Percentiles rank a stretch among this genome's conserved stretches.
These are phyloP conservation scores for Neolamprologus longior DNA, from an alignment of 2,113 vertebrate species.

Conservation along the genomic window DNA sequence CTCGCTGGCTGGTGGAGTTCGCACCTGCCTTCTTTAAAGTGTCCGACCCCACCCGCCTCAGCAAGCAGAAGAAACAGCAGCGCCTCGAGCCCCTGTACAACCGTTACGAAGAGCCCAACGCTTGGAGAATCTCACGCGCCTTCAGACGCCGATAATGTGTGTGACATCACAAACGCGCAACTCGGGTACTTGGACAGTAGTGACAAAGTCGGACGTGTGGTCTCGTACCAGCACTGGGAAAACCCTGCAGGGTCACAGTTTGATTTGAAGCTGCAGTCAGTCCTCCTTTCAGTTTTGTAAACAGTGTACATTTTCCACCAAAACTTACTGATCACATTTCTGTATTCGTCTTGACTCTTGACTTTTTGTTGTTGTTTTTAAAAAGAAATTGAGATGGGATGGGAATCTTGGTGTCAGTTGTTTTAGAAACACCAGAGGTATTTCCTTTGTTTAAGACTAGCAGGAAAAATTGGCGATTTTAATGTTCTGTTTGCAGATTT, in stretches of 20 bases:
- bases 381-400: rapidly evolving
- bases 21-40: conserved; percentile 97
- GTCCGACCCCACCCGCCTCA: conserved; percentile 93
- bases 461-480: background rate
- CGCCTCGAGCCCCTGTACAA: conserved; percentile 93
- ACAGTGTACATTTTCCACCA: background rate
- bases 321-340: background rate
- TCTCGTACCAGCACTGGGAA: background rate
- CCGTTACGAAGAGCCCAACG: conserved; percentile 96
- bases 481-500: background rate
- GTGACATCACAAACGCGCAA: rapidly evolving
- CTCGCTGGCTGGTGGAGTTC: conserved; percentile 96
- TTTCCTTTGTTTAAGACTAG: background rate
- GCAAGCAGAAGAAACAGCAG: conserved; percentile 99
- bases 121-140: conserved; percentile 93
- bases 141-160: conserved; percentile 80
- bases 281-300: background rate
- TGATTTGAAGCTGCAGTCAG: background rate
- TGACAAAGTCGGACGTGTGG: background rate
- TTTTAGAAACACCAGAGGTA: background rate
- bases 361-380: background rate
- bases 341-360: background rate
- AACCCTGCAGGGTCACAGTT: background rate
- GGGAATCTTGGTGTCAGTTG: background rate
- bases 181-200: background rate